Evolutionary conservation across 2,797 vertebrate species (phyloP).

Genomic region (Coluber constrictor): DNA sequence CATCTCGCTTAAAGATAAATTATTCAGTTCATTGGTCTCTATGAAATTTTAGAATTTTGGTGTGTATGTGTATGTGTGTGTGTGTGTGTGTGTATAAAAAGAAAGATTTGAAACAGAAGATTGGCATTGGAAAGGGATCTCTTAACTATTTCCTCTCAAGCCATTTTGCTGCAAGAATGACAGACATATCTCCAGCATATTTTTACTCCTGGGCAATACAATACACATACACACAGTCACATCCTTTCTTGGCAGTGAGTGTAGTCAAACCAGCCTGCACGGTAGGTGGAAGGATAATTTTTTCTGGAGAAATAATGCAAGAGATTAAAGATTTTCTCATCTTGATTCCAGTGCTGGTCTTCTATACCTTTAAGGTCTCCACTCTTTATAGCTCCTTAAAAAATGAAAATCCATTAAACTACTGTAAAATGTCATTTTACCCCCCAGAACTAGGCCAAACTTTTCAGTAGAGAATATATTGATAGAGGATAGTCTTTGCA

Average conservation of each 20-base stretch:
- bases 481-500: slow-evolving; percentile 12
- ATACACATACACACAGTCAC: not conserved
- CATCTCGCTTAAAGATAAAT: not conserved
- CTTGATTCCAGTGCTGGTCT: not conserved
- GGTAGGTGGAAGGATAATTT: not conserved
- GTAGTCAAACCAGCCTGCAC: not conserved
- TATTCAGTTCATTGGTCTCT: not conserved
- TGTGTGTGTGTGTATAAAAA: not conserved
- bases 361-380: not conserved
- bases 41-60: not conserved
- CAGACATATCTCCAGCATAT: not conserved
- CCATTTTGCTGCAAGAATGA: not conserved
- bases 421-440: not conserved
- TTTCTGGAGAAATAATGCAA: not conserved
- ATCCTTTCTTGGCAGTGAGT: not conserved
- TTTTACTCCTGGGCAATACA: not conserved
- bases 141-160: not conserved
- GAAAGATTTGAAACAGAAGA: not conserved
- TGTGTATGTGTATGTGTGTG: not conserved
- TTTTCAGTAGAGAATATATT: not conserved
- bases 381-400: not conserved
- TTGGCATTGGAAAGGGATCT: not conserved
- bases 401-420: not conserved
- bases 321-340: not conserved
- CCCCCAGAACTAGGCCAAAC: slow-evolving; percentile 1